These are phyloP conservation scores for Sussaba pulchella DNA, from an alignment of 2,888 invertebrate genomes.

Conservation along the genomic window DNA sequence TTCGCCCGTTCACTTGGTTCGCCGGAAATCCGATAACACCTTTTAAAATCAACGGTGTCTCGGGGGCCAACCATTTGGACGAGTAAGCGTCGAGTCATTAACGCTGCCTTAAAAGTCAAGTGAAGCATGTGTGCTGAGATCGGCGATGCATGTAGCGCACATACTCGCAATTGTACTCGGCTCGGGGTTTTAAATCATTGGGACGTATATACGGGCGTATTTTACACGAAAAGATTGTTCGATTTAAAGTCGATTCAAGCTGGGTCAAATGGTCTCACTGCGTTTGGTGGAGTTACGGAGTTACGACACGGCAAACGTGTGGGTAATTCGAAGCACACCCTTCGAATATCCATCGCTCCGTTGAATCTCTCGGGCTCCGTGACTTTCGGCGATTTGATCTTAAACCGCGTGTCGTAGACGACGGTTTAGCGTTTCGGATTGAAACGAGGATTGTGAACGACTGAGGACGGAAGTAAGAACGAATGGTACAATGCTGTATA, in stretches of 20 bases:
- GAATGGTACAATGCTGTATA: not conserved
- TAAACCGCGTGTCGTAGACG: conserved; percentile 31
- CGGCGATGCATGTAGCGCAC: not conserved
- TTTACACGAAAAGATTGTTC: conserved; percentile 54
- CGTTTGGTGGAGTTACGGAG: conserved; percentile 47
- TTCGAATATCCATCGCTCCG: conserved; percentile 58
- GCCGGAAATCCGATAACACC: conserved; percentile 25
- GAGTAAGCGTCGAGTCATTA: conserved; percentile 20
- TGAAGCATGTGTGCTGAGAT: not conserved
- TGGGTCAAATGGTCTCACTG: not conserved
- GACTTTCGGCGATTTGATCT: conserved; percentile 53
- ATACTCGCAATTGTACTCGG: conserved; percentile 24
- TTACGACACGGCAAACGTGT: conserved; percentile 36
- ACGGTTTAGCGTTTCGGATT: conserved; percentile 24
- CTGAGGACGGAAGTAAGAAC: conserved; percentile 17
- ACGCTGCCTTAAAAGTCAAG: conserved; percentile 24
- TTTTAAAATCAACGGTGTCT: conserved; percentile 31
- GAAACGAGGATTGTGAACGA: conserved; percentile 47
- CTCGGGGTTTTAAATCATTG: conserved; percentile 42
- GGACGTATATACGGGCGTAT: conserved; percentile 37
- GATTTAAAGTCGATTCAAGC: conserved; percentile 60
- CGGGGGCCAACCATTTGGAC: not conserved
- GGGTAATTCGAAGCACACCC: conserved; percentile 35
- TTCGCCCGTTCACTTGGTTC: conserved; percentile 19
- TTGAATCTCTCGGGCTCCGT: conserved; percentile 44